phyloP scores from a whole-genome alignment of 1,140 invertebrate genomes.

The Pseudomyrmex gracilis region DNA sequence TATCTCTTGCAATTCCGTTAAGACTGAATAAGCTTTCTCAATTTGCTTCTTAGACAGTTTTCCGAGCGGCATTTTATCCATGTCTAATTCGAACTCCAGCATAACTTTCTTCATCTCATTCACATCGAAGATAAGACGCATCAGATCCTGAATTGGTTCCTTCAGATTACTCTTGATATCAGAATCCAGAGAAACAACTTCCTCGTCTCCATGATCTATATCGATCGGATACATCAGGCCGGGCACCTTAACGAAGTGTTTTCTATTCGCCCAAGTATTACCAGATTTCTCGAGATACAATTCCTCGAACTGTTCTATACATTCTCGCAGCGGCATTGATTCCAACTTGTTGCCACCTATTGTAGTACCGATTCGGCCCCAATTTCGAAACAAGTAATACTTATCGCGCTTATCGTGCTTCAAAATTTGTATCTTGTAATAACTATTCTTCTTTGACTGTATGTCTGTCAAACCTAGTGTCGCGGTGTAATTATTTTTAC shows the following conservation, averaged over 20 bases:
- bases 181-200: slow-evolving; percentile 78
- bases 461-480: slow-evolving; percentile 95
- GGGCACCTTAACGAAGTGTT: slow-evolving; percentile 92
- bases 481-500: slow-evolving; percentile 89
- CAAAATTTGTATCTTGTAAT: slow-evolving; percentile 97
- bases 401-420: slow-evolving; percentile 89
- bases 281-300: slow-evolving; percentile 94
- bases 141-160: slow-evolving; percentile 92
- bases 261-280: slow-evolving; percentile 90
- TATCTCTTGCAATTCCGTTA: slow-evolving; percentile 91
- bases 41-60: slow-evolving; percentile 98
- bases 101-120: slow-evolving; percentile 96
- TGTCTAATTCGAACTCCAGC: slow-evolving; percentile 98
- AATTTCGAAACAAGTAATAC: slow-evolving; percentile 95
- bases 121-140: slow-evolving; percentile 96
- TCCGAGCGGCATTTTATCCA: slow-evolving; percentile 98
- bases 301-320: slow-evolving; percentile 88
- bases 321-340: slow-evolving; percentile 86
- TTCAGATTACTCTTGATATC: slow-evolving; percentile 89
- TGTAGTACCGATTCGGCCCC: slow-evolving; percentile 98
- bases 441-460: slow-evolving; percentile 95
- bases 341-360: slow-evolving; percentile 94
- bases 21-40: slow-evolving; percentile 92
- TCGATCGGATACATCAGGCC: slow-evolving; percentile 96
- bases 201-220: slow-evolving; percentile 92